A percentile compares a stretch with the other conserved stretches of the same genome.
These are phyloP conservation scores for Cataglyphis hispanica DNA, from an alignment of 1,140 invertebrate species.

Conservation along the genomic window DNA sequence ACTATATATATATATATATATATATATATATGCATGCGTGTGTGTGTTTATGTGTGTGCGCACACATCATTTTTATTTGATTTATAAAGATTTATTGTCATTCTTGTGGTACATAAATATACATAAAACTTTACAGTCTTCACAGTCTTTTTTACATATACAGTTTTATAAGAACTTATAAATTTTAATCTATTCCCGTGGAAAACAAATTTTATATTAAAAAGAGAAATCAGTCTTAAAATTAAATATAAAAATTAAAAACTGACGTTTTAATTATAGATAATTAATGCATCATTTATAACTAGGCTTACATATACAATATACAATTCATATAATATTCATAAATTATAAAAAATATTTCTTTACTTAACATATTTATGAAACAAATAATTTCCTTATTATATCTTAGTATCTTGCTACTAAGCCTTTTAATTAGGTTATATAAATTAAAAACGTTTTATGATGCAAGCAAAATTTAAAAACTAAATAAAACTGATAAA, in stretches of 20 bases:
- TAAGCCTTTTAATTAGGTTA: slow-evolving; percentile 5
- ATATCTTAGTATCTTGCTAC: neutral
- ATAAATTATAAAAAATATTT: slow-evolving; percentile 10
- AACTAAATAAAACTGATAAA: neutral
- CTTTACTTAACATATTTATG: neutral
- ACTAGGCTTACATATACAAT: slow-evolving; percentile 31
- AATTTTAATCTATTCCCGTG: neutral
- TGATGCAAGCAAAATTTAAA: slow-evolving; percentile 16
- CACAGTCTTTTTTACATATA: slow-evolving; percentile 9
- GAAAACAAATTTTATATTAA: neutral
- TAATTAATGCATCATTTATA: neutral
- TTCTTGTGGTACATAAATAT: slow-evolving; percentile 24
- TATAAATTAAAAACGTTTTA: neutral
- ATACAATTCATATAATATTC: slow-evolving; percentile 37
- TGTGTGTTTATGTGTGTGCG: no score
- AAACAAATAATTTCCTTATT: neutral
- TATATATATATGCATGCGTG: no score
- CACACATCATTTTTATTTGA: neutral
- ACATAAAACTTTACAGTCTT: slow-evolving; percentile 32
- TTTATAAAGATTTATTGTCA: slow-evolving; percentile 43
- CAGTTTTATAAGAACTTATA: neutral
- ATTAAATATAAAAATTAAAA: slow-evolving; percentile 35
- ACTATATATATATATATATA: neutral
- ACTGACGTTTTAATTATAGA: neutral
- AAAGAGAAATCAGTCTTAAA: slow-evolving; percentile 12